phyloP scores from a whole-genome alignment of 2,797 vertebrate genomes.

The Enteromius fasciolatus region DNA sequence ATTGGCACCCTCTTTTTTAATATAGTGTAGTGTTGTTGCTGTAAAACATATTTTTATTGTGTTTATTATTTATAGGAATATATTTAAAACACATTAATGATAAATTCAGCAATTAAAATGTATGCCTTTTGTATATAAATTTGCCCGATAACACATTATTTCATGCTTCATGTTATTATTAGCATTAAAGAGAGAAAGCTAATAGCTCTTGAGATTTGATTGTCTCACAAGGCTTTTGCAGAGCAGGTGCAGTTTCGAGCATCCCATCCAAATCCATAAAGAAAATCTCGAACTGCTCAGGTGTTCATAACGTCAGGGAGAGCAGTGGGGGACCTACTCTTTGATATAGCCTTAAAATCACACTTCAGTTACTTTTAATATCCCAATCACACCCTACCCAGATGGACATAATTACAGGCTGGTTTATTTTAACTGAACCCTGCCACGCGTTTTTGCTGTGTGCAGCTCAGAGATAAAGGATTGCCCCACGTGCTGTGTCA shows the following conservation, averaged over 20 bases:
- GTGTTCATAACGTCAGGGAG: slow-evolving; percentile 69
- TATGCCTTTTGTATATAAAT: neutral
- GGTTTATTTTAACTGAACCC: slow-evolving; percentile 75
- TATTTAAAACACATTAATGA: neutral
- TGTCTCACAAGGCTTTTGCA: slow-evolving; percentile 45
- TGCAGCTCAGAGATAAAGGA: slow-evolving; percentile 81
- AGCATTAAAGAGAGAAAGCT: slow-evolving; percentile 23
- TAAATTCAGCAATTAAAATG: neutral
- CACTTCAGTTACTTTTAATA: slow-evolving; percentile 68
- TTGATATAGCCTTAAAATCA: slow-evolving; percentile 70
- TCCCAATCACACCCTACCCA: slow-evolving; percentile 76
- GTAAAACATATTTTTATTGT: neutral
- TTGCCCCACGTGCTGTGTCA: slow-evolving; percentile 63
- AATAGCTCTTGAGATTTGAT: slow-evolving; percentile 20
- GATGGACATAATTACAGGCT: slow-evolving; percentile 80
- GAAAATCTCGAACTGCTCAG: slow-evolving; percentile 69
- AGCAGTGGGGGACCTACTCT: slow-evolving; percentile 54
- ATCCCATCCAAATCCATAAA: slow-evolving; percentile 57
- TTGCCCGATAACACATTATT: slow-evolving; percentile 17
- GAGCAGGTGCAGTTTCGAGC: slow-evolving; percentile 62
- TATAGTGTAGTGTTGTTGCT: neutral
- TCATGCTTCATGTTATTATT: slow-evolving; percentile 42
- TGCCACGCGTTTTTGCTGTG: slow-evolving; percentile 66
- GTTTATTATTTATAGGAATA: neutral
- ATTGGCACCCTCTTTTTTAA: neutral